A percentile compares a stretch with the other conserved stretches of the same genome.
Evolutionary conservation across 2,888 invertebrate species (phyloP).

Genomic region (Opisthograptis luteolata): DNA sequence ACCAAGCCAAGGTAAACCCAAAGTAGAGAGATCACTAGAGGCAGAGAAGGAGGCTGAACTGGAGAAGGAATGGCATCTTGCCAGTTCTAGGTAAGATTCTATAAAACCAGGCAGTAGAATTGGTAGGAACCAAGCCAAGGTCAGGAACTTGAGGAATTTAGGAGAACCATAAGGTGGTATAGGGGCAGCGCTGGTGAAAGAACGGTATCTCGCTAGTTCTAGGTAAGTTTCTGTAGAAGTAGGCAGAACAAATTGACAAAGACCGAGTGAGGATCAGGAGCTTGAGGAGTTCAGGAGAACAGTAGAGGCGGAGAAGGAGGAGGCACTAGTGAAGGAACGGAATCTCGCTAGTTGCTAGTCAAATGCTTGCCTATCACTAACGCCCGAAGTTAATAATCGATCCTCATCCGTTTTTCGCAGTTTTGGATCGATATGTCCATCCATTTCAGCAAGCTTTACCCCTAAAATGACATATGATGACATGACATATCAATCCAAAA

Average conservation of each 20-base stretch:
- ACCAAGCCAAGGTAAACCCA: conserved; percentile 68
- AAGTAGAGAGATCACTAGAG: conserved; percentile 83
- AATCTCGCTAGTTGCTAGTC: conserved; percentile 62
- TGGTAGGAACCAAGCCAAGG: conserved; percentile 58
- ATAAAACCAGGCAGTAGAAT: background rate
- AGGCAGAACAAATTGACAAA: no score
- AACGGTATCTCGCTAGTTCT: conserved; percentile 69
- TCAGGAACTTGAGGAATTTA: conserved; percentile 76
- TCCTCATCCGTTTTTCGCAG: no score
- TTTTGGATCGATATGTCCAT: no score
- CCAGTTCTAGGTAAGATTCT: conserved; percentile 43
- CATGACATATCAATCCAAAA: no score
- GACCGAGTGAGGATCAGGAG: conserved; percentile 71
- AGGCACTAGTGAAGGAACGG: conserved; percentile 71
- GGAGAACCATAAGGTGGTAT: conserved; percentile 81
- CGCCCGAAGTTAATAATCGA: no score
- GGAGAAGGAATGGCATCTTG: conserved; percentile 73
- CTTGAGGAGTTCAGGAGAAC: conserved; percentile 83
- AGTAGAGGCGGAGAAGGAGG: conserved; percentile 69
- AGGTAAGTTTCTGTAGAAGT: no score
- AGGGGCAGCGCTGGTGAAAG: conserved; percentile 69
- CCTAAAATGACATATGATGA: no score
- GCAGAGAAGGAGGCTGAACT: conserved; percentile 72
- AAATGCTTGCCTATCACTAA: no score
- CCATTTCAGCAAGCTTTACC: no score